Base-by-base conservation (phyloP, 2,797 vertebrate genomes). In the Setipinna tenuifilis region DNA sequence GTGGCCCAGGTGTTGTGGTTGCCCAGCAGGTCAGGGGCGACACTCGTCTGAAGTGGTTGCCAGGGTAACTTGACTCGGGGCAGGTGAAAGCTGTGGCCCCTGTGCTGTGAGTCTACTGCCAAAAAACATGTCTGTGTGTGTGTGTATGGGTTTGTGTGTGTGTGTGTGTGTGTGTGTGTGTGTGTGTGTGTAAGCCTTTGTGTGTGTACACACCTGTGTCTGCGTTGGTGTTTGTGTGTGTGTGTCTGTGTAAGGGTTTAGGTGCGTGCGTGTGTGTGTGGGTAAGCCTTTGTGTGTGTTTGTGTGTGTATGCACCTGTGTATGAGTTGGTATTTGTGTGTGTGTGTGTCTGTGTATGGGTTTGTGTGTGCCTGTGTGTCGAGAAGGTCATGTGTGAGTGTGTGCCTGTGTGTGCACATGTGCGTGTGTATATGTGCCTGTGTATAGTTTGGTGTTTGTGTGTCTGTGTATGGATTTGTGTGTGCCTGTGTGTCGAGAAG, bases 1-100 rank as follows among this genome's bases (percentile, higher is more conserved):
- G 28, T 81, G 58, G 83, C 82, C 86, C 83, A 91, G 91, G 89
- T 92, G 90, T 85, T 90, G 90, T 85, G 88, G 87, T 89, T 88
- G 85, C 88, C 87, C 87, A 88, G 83, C 91, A 90, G 91, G 91
- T 92, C 90, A 88, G 58, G 75, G 82, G 41, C 83, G 31, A 12
- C 78, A 78, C 81, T 68, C 35, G 54, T 80, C 57, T 88, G 83
- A 90, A 89, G 87, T 83, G 84, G 84, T 86, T 83, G 87, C 58
- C 57, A 83, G 84, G 31, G 83, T 75, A 88, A 50, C 78, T 82
- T 83, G 90, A 88, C 78, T 83, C 12, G 16, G 80, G 59, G 83
- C 86, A 84, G 86, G 86, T 86, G 80, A 86, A 87, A 90, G 88
- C 87, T 86, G 88, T 61, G 86, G 87, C 83, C 91, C 83, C 31